Base-by-base conservation (phyloP, 2,888 invertebrate species). In the Xestia sexstrigata region DNA sequence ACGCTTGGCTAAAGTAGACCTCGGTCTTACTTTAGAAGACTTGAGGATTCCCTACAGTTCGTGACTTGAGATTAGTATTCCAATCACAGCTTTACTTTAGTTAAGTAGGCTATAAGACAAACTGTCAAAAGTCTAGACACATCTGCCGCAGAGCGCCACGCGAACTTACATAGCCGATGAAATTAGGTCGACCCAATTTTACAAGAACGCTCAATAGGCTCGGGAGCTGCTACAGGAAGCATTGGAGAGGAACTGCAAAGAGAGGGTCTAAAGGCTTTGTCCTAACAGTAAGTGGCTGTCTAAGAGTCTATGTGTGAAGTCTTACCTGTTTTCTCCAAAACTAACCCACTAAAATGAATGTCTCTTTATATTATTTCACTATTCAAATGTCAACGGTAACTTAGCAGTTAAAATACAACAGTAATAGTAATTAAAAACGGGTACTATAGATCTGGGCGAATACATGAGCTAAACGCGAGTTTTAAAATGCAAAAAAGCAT, bases 151-250 rank as follows among this genome's bases (percentile, higher is more conserved):
- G 58, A 62, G 30, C 66, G 82, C 39, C 52, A 47, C 70, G 52
- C 17, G 30, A 66, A 52, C 74, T 74, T 47, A 67, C 23, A 45
- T 47, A 39, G 47, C 8, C 52, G 42, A 78, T 62, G 83, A 67
- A 83, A 78, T 67, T 67, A 71, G 71, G 71, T 55, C 58, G 72
- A 72, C 81, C 81, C 42, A 72, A 81, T 81, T 81, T 83, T 78
- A 71, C 52, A 78, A 81, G 83, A 66, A 81, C 62, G 55, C 60
- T 81, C 71, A 71, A 71, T 66, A 52, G 49, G 70, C 70, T 71
- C n/a, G 20, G 67, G 13, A 55, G 35, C 58, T 39, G 47, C 83
- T 82, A 26, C 26, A 62, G 66, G 52, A 71, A 62, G 60, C 63
- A 20, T 70, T 82, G 55, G 42, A 23, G 76, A 63, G 23, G 4